Percentiles rank a stretch among this genome's conserved stretches.
Conservation (phyloP, 2,797 vertebrate species). For the Acanthurus leucopareius region DNA sequence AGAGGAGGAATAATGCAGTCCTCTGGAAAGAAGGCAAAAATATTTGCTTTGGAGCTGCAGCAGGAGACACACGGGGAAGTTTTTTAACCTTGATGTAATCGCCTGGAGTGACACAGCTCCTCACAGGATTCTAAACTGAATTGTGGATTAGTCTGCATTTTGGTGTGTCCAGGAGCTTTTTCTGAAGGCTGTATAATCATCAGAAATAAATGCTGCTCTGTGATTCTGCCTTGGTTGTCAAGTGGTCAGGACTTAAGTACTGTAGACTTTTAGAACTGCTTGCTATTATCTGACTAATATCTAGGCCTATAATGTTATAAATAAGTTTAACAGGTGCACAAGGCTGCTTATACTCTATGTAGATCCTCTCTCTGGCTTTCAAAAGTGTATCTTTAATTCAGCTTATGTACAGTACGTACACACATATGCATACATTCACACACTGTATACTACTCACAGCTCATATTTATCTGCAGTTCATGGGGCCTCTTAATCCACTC, state of each 20-base stretch:
- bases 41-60: slow-evolving; percentile 49
- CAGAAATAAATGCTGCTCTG: slow-evolving; percentile 13
- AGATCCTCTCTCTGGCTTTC: slow-evolving; percentile 24
- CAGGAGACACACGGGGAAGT: slow-evolving; percentile 37
- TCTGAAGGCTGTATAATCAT: slow-evolving; percentile 15
- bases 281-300: no score
- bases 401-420: slow-evolving; percentile 1
- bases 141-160: slow-evolving; percentile 41
- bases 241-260: slow-evolving; percentile 9
- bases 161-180: slow-evolving; percentile 27
- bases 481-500: slow-evolving; percentile 29
- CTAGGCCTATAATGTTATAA: neutral
- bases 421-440: slow-evolving; percentile 2
- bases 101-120: slow-evolving; percentile 53
- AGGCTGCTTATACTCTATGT: neutral
- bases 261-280: neutral
- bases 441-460: neutral
- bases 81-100: slow-evolving; percentile 65
- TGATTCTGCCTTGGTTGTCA: slow-evolving; percentile 12
- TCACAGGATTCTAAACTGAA: slow-evolving; percentile 40
- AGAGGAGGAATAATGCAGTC: slow-evolving; percentile 68
- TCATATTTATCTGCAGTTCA: slow-evolving; percentile 7
- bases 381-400: slow-evolving; percentile 21
- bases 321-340: slow-evolving; percentile 8
- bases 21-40: slow-evolving; percentile 45